Conservation (phyloP, 2,113 vertebrate genomes). For the Chaenogobius annularis region DNA sequence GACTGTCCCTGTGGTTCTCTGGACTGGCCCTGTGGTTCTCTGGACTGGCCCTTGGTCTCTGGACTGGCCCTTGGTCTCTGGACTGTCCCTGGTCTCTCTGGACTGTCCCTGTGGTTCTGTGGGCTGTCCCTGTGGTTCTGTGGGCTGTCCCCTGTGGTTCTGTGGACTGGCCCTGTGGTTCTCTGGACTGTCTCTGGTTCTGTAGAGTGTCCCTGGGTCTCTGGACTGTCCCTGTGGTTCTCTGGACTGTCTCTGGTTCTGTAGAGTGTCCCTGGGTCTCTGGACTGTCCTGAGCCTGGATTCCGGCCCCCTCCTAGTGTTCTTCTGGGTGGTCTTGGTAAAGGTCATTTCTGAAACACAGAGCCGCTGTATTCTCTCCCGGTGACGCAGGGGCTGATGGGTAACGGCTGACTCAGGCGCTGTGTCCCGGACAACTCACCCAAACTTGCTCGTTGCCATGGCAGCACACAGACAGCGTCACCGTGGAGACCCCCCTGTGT, state of each 20-base stretch:
- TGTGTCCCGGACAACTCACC: constrained; percentile 45
- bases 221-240: too few relatives aligned
- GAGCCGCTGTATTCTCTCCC: constrained; percentile 59
- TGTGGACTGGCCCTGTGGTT: too few relatives aligned
- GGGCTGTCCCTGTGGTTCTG: too few relatives aligned
- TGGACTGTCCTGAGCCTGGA: not conserved
- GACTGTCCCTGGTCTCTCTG: too few relatives aligned
- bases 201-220: too few relatives aligned
- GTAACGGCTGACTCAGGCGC: constrained; percentile 73
- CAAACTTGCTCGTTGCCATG: constrained; percentile 40
- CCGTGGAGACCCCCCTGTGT: constrained; percentile 44
- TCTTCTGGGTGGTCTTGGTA: constrained; percentile 64
- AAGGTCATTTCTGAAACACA: constrained; percentile 74
- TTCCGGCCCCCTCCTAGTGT: constrained; percentile 46
- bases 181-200: too few relatives aligned
- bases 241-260: not conserved
- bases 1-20: too few relatives aligned
- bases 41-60: too few relatives aligned
- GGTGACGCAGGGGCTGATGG: constrained; percentile 56
- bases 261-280: constrained; percentile 4
- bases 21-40: too few relatives aligned
- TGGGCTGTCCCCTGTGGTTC: too few relatives aligned
- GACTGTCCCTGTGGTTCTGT: too few relatives aligned
- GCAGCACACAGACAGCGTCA: constrained; percentile 52
- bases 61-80: too few relatives aligned